phyloP scores from a whole-genome alignment of 2,113 vertebrate genomes.

The Osmerus eperlanus region DNA sequence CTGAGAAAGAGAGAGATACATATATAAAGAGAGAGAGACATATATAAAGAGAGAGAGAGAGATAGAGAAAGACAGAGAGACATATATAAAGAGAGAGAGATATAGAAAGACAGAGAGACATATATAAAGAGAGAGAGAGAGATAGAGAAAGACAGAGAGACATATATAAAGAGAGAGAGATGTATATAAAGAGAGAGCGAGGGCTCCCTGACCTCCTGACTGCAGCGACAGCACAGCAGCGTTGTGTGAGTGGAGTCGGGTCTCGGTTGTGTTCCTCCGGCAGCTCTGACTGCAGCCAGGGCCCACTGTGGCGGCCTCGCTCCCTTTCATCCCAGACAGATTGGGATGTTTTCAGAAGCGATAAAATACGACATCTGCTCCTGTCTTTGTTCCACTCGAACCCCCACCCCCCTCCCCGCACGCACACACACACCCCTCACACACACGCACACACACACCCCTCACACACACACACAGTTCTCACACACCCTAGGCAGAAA shows the following conservation, averaged over 20 bases:
- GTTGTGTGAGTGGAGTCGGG: slow-evolving; percentile 32
- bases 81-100: too few relatives aligned
- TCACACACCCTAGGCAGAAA: not conserved
- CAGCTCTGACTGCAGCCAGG: slow-evolving; percentile 17
- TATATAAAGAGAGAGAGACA: too few relatives aligned
- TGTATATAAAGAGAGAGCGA: too few relatives aligned
- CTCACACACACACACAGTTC: not conserved
- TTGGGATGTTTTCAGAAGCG: slow-evolving; percentile 53
- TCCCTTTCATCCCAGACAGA: slow-evolving; percentile 57
- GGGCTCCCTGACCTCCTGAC: too few relatives aligned
- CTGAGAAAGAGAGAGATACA: too few relatives aligned
- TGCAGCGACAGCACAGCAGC: not conserved
- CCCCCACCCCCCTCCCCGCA: slow-evolving; percentile 6
- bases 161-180: too few relatives aligned
- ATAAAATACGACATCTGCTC: slow-evolving; percentile 67
- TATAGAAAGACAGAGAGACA: too few relatives aligned
- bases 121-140: too few relatives aligned
- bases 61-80: too few relatives aligned
- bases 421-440: not conserved
- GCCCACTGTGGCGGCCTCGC: not conserved
- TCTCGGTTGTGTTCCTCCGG: slow-evolving; percentile 27
- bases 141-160: too few relatives aligned
- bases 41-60: too few relatives aligned
- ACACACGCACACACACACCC: not conserved
- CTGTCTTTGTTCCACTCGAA: slow-evolving; percentile 32